These are phyloP conservation scores for Ladona fulva DNA, from an alignment of 1,140 invertebrate species.

Conservation along the genomic window DNA sequence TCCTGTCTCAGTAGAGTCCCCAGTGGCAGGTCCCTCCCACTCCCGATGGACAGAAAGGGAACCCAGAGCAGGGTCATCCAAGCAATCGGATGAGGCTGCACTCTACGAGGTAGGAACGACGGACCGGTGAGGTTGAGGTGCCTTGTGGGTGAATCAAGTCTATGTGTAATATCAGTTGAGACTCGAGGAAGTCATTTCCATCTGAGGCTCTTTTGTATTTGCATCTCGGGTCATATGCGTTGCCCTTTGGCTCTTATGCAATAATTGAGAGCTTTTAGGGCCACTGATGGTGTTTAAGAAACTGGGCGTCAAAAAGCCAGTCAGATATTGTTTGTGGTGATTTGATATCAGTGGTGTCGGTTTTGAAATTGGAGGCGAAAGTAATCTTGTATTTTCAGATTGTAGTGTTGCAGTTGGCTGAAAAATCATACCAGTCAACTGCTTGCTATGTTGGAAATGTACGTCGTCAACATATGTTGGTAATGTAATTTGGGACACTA, in stretches of 20 bases:
- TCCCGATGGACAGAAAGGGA: neutral
- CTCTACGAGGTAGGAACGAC: neutral
- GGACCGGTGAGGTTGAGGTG: neutral
- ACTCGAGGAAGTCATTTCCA: neutral
- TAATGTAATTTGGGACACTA: conserved; percentile 6
- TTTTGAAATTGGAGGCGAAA: neutral
- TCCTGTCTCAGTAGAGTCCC: neutral
- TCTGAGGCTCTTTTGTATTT: neutral
- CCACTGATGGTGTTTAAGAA: neutral
- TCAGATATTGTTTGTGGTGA: neutral
- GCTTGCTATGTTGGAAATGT: neutral
- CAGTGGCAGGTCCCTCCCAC: neutral
- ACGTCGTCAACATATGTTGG: neutral
- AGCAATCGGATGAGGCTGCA: neutral
- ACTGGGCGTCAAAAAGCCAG: neutral
- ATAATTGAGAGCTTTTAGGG: neutral
- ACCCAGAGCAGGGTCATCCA: neutral
- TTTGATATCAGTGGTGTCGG: neutral
- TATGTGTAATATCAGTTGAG: neutral
- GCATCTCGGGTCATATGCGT: neutral
- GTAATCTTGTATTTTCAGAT: neutral
- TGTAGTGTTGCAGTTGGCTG: neutral
- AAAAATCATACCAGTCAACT: neutral
- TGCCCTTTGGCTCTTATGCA: neutral
- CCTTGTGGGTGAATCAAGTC: neutral